Evolutionary conservation across 2,113 vertebrate genomes (phyloP), one percentile per base, ranked within the genome.

Genomic region (Eonycteris spelaea): DNA sequence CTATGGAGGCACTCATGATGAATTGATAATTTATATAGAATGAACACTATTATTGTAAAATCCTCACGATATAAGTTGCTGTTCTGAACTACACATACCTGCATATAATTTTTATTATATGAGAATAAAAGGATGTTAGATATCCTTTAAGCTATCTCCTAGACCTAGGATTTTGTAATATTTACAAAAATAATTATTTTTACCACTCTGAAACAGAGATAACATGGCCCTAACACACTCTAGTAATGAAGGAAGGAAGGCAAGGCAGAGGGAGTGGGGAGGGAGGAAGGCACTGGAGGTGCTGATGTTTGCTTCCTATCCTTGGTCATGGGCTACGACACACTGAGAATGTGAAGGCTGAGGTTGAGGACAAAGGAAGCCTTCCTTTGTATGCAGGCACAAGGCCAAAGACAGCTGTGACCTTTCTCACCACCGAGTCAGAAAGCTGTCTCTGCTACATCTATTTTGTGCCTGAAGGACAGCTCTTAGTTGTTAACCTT

Each of bases 161-260:
- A 63, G 30, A 78, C 26, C 38, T 45, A 67, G 9, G 7, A 51
- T 59, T 82, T 91, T 89, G 63, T 86, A 13, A 43, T 63, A 43
- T 91, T 91, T 77, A 67, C 21, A 63, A 65, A 87, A 74, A 67
- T 80, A 75, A 75, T 73, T 63, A 33, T 74, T 79, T 94, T 90
- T 77, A 38, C 38, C 70, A 75, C 9, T 77, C 18, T 55, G 63
- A 48, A 78, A 43, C 24, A 94, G 73, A 75, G 65, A 53, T 35
- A 35, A 68, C 18, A 57, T 9, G 48, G 10, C 61, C 45, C 26
- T 74, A 40, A 11, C 63, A 57, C 19, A 73, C 61, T 70, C 53
- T 35, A 12, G 16, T 77, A 43, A 89, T 85, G 30, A 90, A 73
- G 74, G 74, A 90, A 80, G 40, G 30, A 28, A 83, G 38, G 59